Evolutionary conservation across 2,888 invertebrate species (phyloP).

Genomic region (Xestia c-nigrum): DNA sequence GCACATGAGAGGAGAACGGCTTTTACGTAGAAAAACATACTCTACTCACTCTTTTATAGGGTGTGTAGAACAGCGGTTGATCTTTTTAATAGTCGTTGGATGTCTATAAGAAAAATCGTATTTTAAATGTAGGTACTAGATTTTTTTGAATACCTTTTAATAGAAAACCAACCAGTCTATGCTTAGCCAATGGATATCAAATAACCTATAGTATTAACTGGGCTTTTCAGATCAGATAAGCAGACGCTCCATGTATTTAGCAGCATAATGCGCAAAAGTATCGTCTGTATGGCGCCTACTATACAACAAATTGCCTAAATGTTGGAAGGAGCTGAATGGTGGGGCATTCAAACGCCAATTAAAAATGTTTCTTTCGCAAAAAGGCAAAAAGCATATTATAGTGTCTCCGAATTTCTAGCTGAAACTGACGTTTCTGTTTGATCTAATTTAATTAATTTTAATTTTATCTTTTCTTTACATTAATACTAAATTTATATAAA

Average conservation of each 20-base stretch:
- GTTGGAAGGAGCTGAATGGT: too few relatives aligned
- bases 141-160: not conserved
- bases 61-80: constrained; percentile 18
- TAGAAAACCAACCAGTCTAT: not conserved
- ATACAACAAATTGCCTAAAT: too few relatives aligned
- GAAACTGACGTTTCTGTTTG: too few relatives aligned
- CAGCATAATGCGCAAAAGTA: too few relatives aligned
- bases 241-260: not conserved
- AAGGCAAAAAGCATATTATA: too few relatives aligned
- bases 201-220: not conserved
- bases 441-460: too few relatives aligned
- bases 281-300: too few relatives aligned
- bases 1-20: constrained; percentile 32
- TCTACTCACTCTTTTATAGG: constrained; percentile 18
- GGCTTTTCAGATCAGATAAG: not conserved
- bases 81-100: not conserved
- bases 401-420: too few relatives aligned
- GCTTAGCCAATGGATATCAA: not conserved
- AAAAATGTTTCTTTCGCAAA: too few relatives aligned
- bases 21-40: constrained; percentile 61
- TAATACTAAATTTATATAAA: too few relatives aligned
- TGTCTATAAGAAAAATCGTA: not conserved
- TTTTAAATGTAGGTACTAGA: not conserved
- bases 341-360: too few relatives aligned
- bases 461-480: too few relatives aligned